Base-by-base conservation (phyloP, 1,140 invertebrate genomes). In the Spodoptera frugiperda region DNA sequence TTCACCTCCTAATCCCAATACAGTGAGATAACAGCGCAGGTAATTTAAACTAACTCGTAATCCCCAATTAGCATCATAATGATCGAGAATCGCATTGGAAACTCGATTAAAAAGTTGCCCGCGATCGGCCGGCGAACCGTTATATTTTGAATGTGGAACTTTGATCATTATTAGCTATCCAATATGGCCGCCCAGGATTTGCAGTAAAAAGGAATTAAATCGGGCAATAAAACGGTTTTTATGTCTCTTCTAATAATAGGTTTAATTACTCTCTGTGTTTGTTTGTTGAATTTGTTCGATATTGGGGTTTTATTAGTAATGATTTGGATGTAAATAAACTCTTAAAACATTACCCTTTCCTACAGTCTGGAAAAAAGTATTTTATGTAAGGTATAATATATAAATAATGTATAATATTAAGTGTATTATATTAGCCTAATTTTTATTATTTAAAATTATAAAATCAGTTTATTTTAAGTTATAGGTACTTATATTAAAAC, bases 101-200 rank as follows among this genome's bases (percentile, higher is more conserved):
- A 61, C 57, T 61, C 57, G 57, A 61, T 61, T 61, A 61, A 61
- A 61, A 61, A 61, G 57, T 61, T 61, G 54, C 33, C 57, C 19
- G 39, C 57, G 57, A 61, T 61, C 30, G 33, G 10, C 33, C 57
- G 30, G 25, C 54, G 14, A 10, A 14, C 57, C 57, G 39, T 61
- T 61, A 61, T 61, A 61, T 61, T 61, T 61, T 57, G 54, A 57
- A 57, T 57, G 54, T 57, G 33, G 33, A 39, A 57, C n/a, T 57
- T 57, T 14, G 57, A 10, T 10, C 57, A 61, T 61, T 61, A 61
- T 61, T 61, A 33, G 57, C 49, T 19, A 33, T 44, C 15, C 33
- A 61, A 15, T 44, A 61, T 44, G n/a, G 30, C 33, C n/a, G 33
- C 30, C 57, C 25, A n/a, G 33, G 57, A 44, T 61, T 61, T 61